A percentile compares a stretch with the other conserved stretches of the same genome.
Conservation (phyloP, 92 coral and sea anemone species). For the Umimayanthus kanabou region DNA sequence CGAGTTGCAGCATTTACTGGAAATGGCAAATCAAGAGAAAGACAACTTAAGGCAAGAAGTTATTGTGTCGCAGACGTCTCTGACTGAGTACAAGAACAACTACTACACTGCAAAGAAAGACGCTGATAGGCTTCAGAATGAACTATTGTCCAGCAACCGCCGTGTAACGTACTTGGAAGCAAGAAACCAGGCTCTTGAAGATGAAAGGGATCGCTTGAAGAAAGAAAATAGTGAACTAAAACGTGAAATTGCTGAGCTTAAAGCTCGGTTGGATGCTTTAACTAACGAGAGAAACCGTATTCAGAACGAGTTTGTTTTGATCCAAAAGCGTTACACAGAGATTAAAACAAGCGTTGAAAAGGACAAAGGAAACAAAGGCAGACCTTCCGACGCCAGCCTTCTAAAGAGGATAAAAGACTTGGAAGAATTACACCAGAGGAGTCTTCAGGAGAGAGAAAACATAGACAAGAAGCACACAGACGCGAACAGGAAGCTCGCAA, state of each 20-base stretch:
- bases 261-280: slow-evolving; percentile 82
- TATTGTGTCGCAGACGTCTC: slow-evolving; percentile 57
- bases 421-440: slow-evolving; percentile 79
- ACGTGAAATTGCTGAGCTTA: slow-evolving; percentile 81
- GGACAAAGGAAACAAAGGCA: slow-evolving; percentile 68
- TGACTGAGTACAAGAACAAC: slow-evolving; percentile 84
- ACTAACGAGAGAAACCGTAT: slow-evolving; percentile 80
- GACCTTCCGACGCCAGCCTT: slow-evolving; percentile 64
- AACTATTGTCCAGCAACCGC: slow-evolving; percentile 77
- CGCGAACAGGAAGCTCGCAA: slow-evolving; percentile 71
- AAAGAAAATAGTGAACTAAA: slow-evolving; percentile 71
- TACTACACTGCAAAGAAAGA: slow-evolving; percentile 80
- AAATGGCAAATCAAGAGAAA: slow-evolving; percentile 81
- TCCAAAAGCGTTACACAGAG: slow-evolving; percentile 81
- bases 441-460: slow-evolving; percentile 85
- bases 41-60: slow-evolving; percentile 84
- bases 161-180: slow-evolving; percentile 81
- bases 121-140: slow-evolving; percentile 89
- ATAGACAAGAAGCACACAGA: slow-evolving; percentile 87
- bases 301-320: slow-evolving; percentile 73
- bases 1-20: slow-evolving; percentile 77
- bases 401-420: slow-evolving; percentile 82
- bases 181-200: slow-evolving; percentile 75
- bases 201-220: slow-evolving; percentile 88
- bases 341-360: slow-evolving; percentile 55